Base-by-base conservation (phyloP, 2,113 vertebrate genomes). In the Tympanuchus pallidicinctus region DNA sequence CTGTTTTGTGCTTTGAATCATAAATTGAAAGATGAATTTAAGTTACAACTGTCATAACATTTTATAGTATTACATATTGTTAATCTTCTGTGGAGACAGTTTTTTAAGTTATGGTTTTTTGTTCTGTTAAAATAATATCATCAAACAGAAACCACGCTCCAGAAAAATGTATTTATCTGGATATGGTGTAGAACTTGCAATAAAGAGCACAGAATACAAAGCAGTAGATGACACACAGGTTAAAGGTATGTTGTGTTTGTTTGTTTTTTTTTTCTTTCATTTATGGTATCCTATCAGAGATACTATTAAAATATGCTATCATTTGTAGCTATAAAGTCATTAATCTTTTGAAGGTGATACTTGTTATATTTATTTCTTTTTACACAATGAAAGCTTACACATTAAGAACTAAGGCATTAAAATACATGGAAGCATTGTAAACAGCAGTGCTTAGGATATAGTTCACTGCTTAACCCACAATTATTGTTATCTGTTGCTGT, bases 121-220 rank as follows among this genome's bases (percentile, higher is more conserved):
- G 4, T 79, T 93, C 56, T 91, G 21, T 88, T 50, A 52, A 94
- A 88, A 91, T 60, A 82, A 93, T 94, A 30, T 74, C 1, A 6
- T 92, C 79, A 50, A 94, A 87, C 97, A 99, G 99, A 97, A 98
- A 88, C 97, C 98, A 84, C 98, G 96, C 89, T 96, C 98, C 63
- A 96, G 95, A 93, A 98, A 98, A 95, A 98, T 99, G 97, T 98
- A 98, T 93, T 97, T 99, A 67, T 99, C 99, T 95, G 99, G 99
- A 61, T 99, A 99, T 78, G 99, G 98, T 70, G 99, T 99, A 82
- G 99, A 99, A 95, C 97, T 99, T 96, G 99, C 99, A 14, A 99
- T 99, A 95, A 99, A 99, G 97, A 99, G 97, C 95, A 99, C 99
- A 30, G 99, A 99, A 96, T 99, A 99, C 96, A 99, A 99, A 98